phyloP scores from a whole-genome alignment of 2,888 invertebrate species.

The Trichogramma dendrolimi region DNA sequence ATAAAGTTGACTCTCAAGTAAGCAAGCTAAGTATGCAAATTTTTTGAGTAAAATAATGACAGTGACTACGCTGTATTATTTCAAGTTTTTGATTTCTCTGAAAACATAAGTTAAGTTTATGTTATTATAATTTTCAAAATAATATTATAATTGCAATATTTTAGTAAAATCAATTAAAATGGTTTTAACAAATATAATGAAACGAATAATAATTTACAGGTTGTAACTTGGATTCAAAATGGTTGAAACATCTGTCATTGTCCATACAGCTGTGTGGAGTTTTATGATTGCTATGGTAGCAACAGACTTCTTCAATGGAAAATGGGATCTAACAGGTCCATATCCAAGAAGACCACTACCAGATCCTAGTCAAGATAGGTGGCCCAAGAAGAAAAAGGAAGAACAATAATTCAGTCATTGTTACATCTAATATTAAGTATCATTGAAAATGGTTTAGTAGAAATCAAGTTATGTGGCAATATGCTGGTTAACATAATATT shows the following conservation, averaged over 20 bases:
- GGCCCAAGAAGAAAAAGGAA: constrained; percentile 1
- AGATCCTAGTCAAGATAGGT: constrained; percentile 3
- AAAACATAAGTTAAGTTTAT: not conserved
- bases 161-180: not conserved
- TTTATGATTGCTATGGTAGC: constrained; percentile 11
- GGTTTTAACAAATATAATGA: too few species aligned
- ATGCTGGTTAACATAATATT: not conserved
- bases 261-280: constrained; percentile 6
- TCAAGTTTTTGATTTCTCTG: not conserved
- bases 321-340: constrained; percentile 9
- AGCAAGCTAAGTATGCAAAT: too few species aligned
- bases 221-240: not conserved
- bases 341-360: constrained; percentile 17
- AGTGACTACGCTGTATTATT: too few species aligned
- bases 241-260: constrained; percentile 13
- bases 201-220: too few species aligned
- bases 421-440: not conserved
- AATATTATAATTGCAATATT: not conserved
- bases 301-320: constrained; percentile 13
- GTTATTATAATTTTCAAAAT: not conserved
- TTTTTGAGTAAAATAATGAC: too few species aligned
- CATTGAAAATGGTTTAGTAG: not conserved
- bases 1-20: too few species aligned
- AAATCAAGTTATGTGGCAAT: not conserved
- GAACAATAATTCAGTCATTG: not conserved